Conservation (phyloP, 2,888 invertebrate genomes). For the Blastobasis adustella region DNA sequence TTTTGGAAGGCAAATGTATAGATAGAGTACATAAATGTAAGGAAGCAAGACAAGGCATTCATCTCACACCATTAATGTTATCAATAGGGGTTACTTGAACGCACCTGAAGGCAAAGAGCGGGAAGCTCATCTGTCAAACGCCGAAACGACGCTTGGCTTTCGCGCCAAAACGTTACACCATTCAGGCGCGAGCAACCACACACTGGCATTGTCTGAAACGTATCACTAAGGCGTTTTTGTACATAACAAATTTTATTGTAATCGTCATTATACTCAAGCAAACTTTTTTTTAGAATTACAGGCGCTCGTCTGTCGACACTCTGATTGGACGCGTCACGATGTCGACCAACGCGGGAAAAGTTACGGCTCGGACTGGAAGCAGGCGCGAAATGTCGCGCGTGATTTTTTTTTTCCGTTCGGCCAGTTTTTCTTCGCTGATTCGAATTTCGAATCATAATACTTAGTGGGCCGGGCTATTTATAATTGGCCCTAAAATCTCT, state of each 20-base stretch:
- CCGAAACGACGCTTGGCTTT: constrained; percentile 39
- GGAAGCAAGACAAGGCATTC: constrained; percentile 15
- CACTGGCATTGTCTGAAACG: constrained; percentile 15
- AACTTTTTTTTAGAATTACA: constrained; percentile 16
- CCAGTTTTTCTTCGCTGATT: constrained; percentile 48
- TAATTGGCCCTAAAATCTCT: constrained; percentile 41
- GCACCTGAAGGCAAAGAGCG: constrained; percentile 65
- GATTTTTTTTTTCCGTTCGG: constrained; percentile 47
- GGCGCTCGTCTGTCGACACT: constrained; percentile 18
- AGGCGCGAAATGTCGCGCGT: constrained; percentile 39
- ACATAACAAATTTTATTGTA: too few relatives aligned
- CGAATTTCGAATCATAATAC: constrained; percentile 55
- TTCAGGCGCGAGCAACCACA: constrained; percentile 29
- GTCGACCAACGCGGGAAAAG: constrained; percentile 62
- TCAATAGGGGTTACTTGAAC: constrained; percentile 52
- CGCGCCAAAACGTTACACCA: constrained; percentile 51
- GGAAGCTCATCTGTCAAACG: constrained; percentile 62
- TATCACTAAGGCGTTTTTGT: constrained; percentile 3
- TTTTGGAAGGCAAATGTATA: neutral
- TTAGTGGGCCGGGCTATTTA: constrained; percentile 53
- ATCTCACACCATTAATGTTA: constrained; percentile 32
- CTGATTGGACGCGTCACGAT: constrained; percentile 33
- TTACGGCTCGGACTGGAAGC: constrained; percentile 57
- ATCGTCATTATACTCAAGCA: neutral
- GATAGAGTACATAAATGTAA: constrained; percentile 10